phyloP scores from a whole-genome alignment of 2,797 vertebrate species.

The Danio choprae region DNA sequence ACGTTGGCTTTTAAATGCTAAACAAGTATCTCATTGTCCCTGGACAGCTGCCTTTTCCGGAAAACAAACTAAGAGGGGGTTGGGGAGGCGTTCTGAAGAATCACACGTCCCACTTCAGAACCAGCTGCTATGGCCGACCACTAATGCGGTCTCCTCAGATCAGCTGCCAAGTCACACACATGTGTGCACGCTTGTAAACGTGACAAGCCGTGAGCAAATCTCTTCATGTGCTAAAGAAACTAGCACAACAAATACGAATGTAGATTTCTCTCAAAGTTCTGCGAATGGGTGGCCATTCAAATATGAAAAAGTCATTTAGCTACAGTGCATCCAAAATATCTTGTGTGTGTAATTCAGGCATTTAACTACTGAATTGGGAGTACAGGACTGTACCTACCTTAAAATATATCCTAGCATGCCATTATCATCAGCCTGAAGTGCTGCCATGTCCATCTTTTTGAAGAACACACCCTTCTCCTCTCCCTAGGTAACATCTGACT shows the following conservation, averaged over 20 bases:
- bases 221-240: constrained; percentile 16
- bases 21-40: constrained; percentile 79
- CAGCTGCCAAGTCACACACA: constrained; percentile 63
- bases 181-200: constrained; percentile 33
- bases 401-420: constrained; percentile 1
- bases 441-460: background rate
- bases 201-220: constrained; percentile 9
- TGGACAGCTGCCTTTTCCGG: constrained; percentile 76
- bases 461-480: constrained; percentile 20
- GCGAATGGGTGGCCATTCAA: background rate
- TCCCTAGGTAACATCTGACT: constrained; percentile 23
- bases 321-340: background rate
- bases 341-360: background rate
- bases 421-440: background rate
- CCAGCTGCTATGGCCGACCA: constrained; percentile 31
- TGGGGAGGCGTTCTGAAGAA: constrained; percentile 47
- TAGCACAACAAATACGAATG: background rate
- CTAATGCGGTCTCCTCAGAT: constrained; percentile 69
- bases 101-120: constrained; percentile 53
- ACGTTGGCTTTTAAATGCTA: constrained; percentile 79
- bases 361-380: background rate
- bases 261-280: background rate
- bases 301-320: background rate
- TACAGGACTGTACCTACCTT: background rate
- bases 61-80: constrained; percentile 51